Conservation (phyloP, 2,113 vertebrate species). For the Myotis brandtii region DNA sequence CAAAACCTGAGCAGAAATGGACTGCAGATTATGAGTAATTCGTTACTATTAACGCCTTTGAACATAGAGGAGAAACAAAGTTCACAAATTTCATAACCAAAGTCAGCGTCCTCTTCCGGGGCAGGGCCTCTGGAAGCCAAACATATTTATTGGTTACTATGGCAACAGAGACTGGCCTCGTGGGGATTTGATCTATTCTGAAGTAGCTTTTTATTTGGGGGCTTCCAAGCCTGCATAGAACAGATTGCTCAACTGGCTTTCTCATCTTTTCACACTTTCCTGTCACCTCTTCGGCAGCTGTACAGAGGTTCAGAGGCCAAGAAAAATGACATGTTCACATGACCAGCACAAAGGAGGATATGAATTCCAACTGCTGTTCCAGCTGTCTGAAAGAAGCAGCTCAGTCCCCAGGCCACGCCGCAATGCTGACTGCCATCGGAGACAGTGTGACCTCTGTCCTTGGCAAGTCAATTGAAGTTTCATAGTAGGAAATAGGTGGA, state of each 20-base stretch:
- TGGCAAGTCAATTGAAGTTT: conserved; percentile 13
- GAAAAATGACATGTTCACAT: background rate
- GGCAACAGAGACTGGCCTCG: background rate
- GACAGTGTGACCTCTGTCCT: background rate
- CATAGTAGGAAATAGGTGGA: background rate
- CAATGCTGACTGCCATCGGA: background rate
- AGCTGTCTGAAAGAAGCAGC: conserved; percentile 9
- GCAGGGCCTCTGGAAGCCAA: conserved; percentile 43
- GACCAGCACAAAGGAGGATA: background rate
- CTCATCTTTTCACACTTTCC: conserved; percentile 25
- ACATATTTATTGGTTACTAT: conserved; percentile 66
- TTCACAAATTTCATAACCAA: conserved; percentile 60
- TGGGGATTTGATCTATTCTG: conserved; percentile 39
- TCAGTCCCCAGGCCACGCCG: background rate
- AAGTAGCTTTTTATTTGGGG: conserved; percentile 36
- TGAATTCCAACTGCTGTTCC: background rate
- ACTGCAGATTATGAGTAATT: background rate
- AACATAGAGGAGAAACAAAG: conserved; percentile 63
- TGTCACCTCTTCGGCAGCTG: background rate
- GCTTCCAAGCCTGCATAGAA: conserved; percentile 41
- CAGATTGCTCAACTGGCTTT: conserved; percentile 50
- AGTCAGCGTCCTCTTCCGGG: conserved; percentile 18
- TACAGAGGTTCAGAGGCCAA: conserved; percentile 1
- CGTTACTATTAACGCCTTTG: conserved; percentile 26
- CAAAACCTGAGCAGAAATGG: background rate